Evolutionary conservation across 2,888 invertebrate genomes (phyloP), one percentile per base, ranked within the genome.

Genomic region (Plemyria rubiginata): DNA sequence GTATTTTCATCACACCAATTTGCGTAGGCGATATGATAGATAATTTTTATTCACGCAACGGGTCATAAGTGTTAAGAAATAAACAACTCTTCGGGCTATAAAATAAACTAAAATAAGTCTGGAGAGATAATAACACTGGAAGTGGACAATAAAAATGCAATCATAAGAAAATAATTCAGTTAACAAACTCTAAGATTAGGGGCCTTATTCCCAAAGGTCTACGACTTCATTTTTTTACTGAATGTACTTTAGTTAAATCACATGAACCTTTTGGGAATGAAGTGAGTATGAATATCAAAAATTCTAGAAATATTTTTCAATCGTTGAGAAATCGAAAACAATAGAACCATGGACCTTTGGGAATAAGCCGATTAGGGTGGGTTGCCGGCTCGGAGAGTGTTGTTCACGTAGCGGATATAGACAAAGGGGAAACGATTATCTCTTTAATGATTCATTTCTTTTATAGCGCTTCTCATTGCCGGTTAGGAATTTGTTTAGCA

Each of bases 21-120:
- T 54, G 58, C 46, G 65, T 65, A 57, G 64, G 64, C 60, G 64
- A 60, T 29, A 38, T 60, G 50, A 65, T 60, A 28, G 46, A 53
- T 53, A 65, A 32, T 50, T 32, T 29, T 46, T 55, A 11, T 58
- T 40, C 43, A 53, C 15, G 29, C 45, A 60, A 60, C 60, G 60
- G 48, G 56, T 52, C 55, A 53, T 53, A 43, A 53, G 45, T 48
- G 32, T 57, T 65, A 41, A 46, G 65, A 28, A 62, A 62, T 49
- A 29, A 32, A 43, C 51, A 43, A 43, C 36, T 52, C 40, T 56
- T 52, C 41, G 12, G 46, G 40, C 52, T 38, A 61, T 56, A 46
- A 61, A 56, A 62, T 38, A 56, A 52, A 4, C 9, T 11, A 45
- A 16, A 45, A 45, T 16, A 45, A 15, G 32, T 15, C 11, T 46